Base-by-base conservation (phyloP, 2,113 vertebrate genomes). In the Dolichotis patagonum region DNA sequence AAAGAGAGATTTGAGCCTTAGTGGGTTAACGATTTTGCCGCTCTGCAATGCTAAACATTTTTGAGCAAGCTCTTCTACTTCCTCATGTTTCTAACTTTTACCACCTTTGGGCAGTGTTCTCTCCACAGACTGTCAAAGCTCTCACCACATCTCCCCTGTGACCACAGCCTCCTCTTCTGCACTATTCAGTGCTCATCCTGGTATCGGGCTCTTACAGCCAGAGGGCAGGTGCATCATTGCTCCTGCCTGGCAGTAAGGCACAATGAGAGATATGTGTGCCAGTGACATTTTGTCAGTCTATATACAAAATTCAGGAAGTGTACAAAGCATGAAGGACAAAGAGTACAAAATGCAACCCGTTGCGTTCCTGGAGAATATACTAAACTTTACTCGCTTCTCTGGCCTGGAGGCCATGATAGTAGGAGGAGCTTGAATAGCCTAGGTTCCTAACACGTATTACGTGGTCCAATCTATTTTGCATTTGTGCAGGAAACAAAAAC, bases 1-100 rank as follows among this genome's bases (percentile, higher is more conserved):
- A 56, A 56, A 19, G 54, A 56, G 17, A 56, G 43, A 3, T 35
- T 32, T 88, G 22, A 90, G 58, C 49, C 16, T 54, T 16, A n/a
- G 69, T 56, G 20, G 2, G 0, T 35, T 78, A 80, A 77, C 41
- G 22, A 60, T 1, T 38, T 92, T 94, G 86, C 41, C 4, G 41
- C 32, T 77, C 71, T 82, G 20, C 12, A 87, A 87, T 88, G n/a
- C n/a, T 94, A 32, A 85, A 65, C 62, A 85, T 88, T 96, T 96
- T 89, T 46, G 19, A 88, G 35, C 5, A 73, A 2, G 89, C 14
- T 38, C 46, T 90, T 71, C 32, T 65, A 73, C 67, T 69, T 4
- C 6, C n/a, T 35, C 9, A 7, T 35, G 65, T 82, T 88, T 52
- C 19, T 84, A 52, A 16, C 41, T 89, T 90, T 92, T 62, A 58